Conservation (phyloP, 1,140 invertebrate species). For the Dinothrombium tinctorium region DNA sequence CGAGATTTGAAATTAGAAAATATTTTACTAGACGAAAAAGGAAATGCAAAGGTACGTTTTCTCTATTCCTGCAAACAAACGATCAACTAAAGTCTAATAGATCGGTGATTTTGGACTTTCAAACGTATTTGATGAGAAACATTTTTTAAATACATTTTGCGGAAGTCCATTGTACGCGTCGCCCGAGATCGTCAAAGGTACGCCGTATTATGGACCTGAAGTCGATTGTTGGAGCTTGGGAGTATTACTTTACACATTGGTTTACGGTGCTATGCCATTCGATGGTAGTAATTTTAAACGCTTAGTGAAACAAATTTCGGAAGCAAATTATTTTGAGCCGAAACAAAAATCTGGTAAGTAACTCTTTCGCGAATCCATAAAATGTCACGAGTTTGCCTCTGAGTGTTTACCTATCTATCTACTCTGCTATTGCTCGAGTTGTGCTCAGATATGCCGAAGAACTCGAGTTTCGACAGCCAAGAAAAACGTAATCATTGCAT, state of each 20-base stretch:
- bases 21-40: slow-evolving; percentile 79
- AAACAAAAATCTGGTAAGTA: slow-evolving; percentile 63
- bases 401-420: no score
- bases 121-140: slow-evolving; percentile 79
- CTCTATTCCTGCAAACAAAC: no score
- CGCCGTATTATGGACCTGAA: slow-evolving; percentile 91
- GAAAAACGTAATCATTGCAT: no score
- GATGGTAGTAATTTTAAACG: slow-evolving; percentile 94
- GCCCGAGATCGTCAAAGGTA: slow-evolving; percentile 94
- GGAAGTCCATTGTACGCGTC: slow-evolving; percentile 93
- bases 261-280: slow-evolving; percentile 98
- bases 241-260: slow-evolving; percentile 85
- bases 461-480: no score
- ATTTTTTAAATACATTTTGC: slow-evolving; percentile 72
- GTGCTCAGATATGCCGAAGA: no score
- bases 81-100: slow-evolving; percentile 25
- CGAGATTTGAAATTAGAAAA: slow-evolving; percentile 97
- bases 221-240: slow-evolving; percentile 80
- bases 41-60: slow-evolving; percentile 68
- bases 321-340: slow-evolving; percentile 93
- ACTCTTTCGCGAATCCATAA: no score
- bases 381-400: no score
- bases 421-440: no score
- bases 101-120: slow-evolving; percentile 98
- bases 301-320: slow-evolving; percentile 85